These are phyloP conservation scores for Seriola aureovittata DNA, from an alignment of 2,113 vertebrate species.

Conservation along the genomic window DNA sequence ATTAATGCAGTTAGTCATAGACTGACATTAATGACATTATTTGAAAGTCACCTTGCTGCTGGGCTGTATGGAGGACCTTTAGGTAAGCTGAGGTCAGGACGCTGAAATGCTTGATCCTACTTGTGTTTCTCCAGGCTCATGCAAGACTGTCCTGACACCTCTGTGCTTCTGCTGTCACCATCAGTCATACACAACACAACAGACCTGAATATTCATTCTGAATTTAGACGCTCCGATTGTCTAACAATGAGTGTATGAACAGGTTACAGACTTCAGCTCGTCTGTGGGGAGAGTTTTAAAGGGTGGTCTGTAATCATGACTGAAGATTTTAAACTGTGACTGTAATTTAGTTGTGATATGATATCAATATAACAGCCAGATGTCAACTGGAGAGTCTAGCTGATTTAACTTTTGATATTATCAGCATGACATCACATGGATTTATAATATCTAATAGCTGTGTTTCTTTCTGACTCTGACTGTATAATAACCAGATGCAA, in stretches of 20 bases:
- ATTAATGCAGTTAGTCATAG: slow-evolving; percentile 51
- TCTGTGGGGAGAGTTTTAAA: slow-evolving; percentile 1
- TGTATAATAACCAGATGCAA: no score
- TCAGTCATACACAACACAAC: slow-evolving; percentile 64
- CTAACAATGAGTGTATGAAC: slow-evolving; percentile 31
- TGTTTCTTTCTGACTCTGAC: no score
- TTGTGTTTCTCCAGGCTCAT: slow-evolving; percentile 30
- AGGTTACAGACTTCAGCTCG: slow-evolving; percentile 33
- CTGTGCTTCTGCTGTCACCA: slow-evolving; percentile 68
- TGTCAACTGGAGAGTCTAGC: no score
- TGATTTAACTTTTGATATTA: no score
- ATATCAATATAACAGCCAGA: no score
- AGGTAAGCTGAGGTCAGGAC: slow-evolving; percentile 27
- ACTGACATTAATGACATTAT: slow-evolving; percentile 43
- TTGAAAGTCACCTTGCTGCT: slow-evolving; percentile 67
- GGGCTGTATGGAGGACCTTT: slow-evolving; percentile 27
- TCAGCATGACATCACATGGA: no score
- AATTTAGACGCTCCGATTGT: slow-evolving; percentile 67
- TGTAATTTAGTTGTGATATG: no score
- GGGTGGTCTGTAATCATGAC: neutral
- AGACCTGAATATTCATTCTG: slow-evolving; percentile 58
- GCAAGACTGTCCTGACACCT: slow-evolving; percentile 49
- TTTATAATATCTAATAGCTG: no score
- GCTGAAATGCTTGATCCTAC: neutral
- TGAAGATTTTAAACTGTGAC: neutral